Conservation (phyloP, 2,797 vertebrate genomes). For the Chloroceryle inda region DNA sequence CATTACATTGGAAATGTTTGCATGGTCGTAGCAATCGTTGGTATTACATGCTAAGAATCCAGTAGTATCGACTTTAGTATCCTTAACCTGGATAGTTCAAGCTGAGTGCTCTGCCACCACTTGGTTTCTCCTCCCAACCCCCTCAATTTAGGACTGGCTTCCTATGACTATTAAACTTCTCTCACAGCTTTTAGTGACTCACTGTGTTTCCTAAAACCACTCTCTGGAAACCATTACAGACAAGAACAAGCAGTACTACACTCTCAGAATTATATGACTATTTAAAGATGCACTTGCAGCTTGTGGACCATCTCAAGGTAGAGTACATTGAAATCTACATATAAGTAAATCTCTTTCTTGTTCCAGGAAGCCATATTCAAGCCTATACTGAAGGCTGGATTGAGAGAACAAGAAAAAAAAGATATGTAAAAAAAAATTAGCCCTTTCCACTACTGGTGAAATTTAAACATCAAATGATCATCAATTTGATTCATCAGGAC, state of each 20-base stretch:
- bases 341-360: not conserved
- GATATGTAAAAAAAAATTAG: no score
- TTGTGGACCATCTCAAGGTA: not conserved
- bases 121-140: not conserved
- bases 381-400: not conserved
- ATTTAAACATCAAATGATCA: not conserved
- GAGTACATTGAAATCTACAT: not conserved
- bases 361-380: not conserved
- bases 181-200: not conserved
- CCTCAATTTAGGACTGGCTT: not conserved
- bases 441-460: not conserved
- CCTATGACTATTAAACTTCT: not conserved
- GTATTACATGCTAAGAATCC: not conserved
- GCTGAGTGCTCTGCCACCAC: not conserved
- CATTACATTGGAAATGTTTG: not conserved
- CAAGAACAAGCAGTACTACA: not conserved
- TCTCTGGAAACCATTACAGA: not conserved
- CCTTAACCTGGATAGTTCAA: not conserved
- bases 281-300: not conserved
- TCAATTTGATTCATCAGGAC: not conserved
- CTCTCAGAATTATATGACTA: not conserved
- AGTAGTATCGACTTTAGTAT: not conserved
- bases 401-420: not conserved
- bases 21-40: not conserved
- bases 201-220: not conserved